Percentiles rank a stretch among this genome's conserved stretches.
Conservation (phyloP, 2,888 invertebrate species). For the Neoscelio sp. region DNA sequence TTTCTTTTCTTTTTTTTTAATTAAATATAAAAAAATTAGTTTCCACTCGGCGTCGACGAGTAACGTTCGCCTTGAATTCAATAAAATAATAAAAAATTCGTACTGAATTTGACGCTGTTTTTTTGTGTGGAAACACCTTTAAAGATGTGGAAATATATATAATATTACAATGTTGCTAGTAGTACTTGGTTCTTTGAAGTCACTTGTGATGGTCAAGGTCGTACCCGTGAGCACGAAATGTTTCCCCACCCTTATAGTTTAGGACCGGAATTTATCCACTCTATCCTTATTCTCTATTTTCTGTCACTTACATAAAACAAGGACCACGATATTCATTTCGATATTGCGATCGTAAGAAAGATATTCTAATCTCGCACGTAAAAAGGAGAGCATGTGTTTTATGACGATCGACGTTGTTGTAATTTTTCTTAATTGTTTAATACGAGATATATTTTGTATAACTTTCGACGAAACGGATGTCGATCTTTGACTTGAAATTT, state of each 20-base stretch:
- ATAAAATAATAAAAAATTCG: no score
- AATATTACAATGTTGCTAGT: conserved; percentile 50
- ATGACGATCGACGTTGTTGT: background rate
- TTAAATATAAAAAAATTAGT: no score
- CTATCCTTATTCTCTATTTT: conserved; percentile 58
- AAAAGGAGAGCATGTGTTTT: conserved; percentile 14
- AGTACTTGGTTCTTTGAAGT: conserved; percentile 58
- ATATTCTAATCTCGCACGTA: conserved; percentile 12
- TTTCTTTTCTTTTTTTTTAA: no score
- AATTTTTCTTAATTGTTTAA: no score
- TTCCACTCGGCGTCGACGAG: no score
- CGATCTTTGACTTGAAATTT: no score
- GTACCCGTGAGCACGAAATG: conserved; percentile 55
- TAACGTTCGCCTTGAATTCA: no score
- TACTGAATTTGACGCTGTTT: no score
- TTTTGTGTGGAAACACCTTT: conserved; percentile 3
- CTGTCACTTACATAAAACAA: conserved; percentile 55
- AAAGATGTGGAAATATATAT: conserved; percentile 16
- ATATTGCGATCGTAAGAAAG: conserved; percentile 23
- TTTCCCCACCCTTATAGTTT: conserved; percentile 64
- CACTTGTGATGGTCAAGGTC: conserved; percentile 64
- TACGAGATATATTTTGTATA: no score
- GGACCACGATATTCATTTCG: conserved; percentile 42
- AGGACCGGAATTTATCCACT: conserved; percentile 64
- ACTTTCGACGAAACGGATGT: no score